Evolutionary conservation across 1,140 invertebrate species (phyloP).

Genomic region (Drosophila nasuta): DNA sequence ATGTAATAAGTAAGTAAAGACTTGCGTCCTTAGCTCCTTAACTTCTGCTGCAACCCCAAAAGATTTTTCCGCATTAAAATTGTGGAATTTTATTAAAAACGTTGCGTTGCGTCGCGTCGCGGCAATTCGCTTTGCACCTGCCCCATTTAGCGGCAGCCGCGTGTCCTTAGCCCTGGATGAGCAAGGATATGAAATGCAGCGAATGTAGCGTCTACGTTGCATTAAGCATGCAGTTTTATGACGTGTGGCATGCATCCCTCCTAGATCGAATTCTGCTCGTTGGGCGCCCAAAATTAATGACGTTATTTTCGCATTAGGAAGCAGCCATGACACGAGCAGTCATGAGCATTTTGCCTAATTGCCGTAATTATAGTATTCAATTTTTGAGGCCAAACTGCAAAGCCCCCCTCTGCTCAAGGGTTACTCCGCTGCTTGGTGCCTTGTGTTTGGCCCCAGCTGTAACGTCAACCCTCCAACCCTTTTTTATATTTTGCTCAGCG

Average conservation of each 20-base stretch:
- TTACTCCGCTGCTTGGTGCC: neutral
- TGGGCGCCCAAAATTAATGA: conserved; percentile 65
- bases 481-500: conserved; percentile 7
- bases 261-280: conserved; percentile 23
- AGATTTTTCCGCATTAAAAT: conserved; percentile 71
- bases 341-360: conserved; percentile 81
- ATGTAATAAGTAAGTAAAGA: conserved; percentile 22
- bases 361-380: conserved; percentile 70
- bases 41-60: conserved; percentile 47
- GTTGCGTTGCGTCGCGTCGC: conserved; percentile 9
- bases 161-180: conserved; percentile 42
- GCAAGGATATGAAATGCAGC: conserved; percentile 19
- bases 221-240: conserved; percentile 40
- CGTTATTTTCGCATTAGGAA: conserved; percentile 83
- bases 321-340: conserved; percentile 79
- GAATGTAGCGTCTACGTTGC: conserved; percentile 2
- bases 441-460: neutral
- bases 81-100: conserved; percentile 58
- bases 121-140: conserved; percentile 59
- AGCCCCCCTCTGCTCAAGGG: neutral
- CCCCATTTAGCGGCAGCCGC: conserved; percentile 52
- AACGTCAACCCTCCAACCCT: conserved; percentile 43
- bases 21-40: neutral
- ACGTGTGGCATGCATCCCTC: conserved; percentile 21
- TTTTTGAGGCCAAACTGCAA: conserved; percentile 32